Evolutionary conservation across 2,113 vertebrate species (phyloP).

Genomic region (Microtus ochrogaster): DNA sequence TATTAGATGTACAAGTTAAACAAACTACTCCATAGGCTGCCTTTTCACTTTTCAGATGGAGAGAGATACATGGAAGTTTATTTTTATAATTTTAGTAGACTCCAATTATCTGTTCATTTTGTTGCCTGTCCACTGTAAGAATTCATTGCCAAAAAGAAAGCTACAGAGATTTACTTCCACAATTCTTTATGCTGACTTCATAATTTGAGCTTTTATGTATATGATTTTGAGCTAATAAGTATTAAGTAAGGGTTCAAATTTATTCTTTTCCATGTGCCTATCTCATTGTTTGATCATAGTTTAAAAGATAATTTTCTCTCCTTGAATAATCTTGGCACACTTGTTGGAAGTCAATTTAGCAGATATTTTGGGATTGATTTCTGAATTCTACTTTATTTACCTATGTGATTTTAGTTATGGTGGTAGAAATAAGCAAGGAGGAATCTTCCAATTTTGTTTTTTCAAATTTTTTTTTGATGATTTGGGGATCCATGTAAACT

Average conservation of each 20-base stretch:
- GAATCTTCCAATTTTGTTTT: neutral
- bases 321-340: neutral
- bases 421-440: neutral
- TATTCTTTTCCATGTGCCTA: neutral
- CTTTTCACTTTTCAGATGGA: neutral
- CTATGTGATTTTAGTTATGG: neutral
- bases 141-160: neutral
- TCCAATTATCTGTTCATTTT: neutral
- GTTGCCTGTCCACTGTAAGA: slow-evolving; percentile 22
- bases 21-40: neutral
- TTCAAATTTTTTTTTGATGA: neutral
- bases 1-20: neutral
- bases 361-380: neutral
- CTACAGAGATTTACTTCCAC: neutral
- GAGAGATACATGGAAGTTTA: neutral
- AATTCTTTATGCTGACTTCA: neutral
- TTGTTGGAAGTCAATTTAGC: neutral
- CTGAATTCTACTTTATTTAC: neutral
- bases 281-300: neutral
- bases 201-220: neutral
- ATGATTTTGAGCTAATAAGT: neutral
- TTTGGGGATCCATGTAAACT: neutral
- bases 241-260: neutral
- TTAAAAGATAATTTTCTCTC: neutral
- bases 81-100: neutral